Evolutionary conservation across 2,888 invertebrate species (phyloP), one percentile per base, ranked within the genome.

Genomic region (Pristionchus mayeri): DNA sequence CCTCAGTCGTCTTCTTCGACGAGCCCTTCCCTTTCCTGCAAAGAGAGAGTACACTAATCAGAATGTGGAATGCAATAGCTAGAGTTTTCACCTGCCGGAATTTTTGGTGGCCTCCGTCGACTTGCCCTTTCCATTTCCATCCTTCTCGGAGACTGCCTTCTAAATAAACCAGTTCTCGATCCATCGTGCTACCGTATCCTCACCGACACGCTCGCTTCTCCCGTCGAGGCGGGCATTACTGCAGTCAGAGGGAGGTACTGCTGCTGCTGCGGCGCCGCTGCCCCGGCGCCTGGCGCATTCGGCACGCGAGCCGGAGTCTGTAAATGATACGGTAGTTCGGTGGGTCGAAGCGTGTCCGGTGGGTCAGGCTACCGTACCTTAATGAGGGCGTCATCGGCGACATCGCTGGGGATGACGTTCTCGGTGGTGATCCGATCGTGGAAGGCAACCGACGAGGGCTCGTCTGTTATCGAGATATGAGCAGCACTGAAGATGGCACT

Each of bases 361-460:
- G 37, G n/a, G 54, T n/a, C 54, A 54, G 54, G 4, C 24, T 60
- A 60, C 57, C 27, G 67, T 67, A 76, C 76, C 76, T 24, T 76
- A 4, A 48, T 76, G 44, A 76, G 48, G 0, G 76, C 76, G 3
- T 76, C 76, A 48, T 76, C 76, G 13, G n/a, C 24, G 4, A 76
- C n/a, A 18, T 76, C 76, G 7, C 48, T 48, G 6, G 76, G 76
- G 11, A 76, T 76, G n/a, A 76, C 76, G 13, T 16, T 48, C 27
- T 76, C 76, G 16, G 44, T 76, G 4, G 76, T 48, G 24, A 76
- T 76, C 16, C 37, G 30, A 48, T 44, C 44, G 30, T 76, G 76
- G 48, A 76, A 76, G 48, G 24, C 76, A 16, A 76, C 76, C 3
- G 11, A 9, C 0, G 44, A 48, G 9, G 0, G 16, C 11, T 7